Evolutionary conservation across 1,140 invertebrate genomes (phyloP).

Genomic region (Holcopasites calliopsidis): DNA sequence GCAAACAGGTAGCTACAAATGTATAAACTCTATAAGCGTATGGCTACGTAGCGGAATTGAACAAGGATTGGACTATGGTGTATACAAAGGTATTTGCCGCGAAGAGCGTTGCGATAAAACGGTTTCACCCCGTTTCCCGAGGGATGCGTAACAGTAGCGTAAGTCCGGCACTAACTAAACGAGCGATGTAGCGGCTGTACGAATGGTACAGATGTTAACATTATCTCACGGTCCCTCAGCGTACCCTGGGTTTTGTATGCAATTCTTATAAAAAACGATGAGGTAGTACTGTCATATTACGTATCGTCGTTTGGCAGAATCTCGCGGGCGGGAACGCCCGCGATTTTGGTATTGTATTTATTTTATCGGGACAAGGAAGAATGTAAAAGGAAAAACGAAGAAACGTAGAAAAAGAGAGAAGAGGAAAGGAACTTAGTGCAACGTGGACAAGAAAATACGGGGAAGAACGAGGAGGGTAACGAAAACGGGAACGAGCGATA

Average conservation of each 20-base stretch:
- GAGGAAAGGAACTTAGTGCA: background rate
- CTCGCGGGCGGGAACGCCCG: constrained; percentile 33
- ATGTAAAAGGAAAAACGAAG: background rate
- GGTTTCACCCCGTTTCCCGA: constrained; percentile 36
- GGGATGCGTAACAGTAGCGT: constrained; percentile 44
- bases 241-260: constrained; percentile 59
- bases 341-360: constrained; percentile 18
- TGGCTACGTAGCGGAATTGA: no score
- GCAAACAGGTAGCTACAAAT: background rate
- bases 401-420: background rate
- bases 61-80: no score
- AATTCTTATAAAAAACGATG: constrained; percentile 66
- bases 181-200: constrained; percentile 56
- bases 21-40: no score
- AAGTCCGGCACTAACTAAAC: constrained; percentile 49
- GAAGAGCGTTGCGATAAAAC: constrained; percentile 35
- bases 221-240: constrained; percentile 52
- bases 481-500: constrained; percentile 5
- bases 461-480: constrained; percentile 8
- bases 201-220: constrained; percentile 60
- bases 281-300: constrained; percentile 75
- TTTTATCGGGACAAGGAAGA: background rate
- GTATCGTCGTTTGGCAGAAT: constrained; percentile 65
- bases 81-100: background rate
- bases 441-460: background rate